Evolutionary conservation across 2,113 vertebrate species (phyloP).

Genomic region (Hippolais icterina): DNA sequence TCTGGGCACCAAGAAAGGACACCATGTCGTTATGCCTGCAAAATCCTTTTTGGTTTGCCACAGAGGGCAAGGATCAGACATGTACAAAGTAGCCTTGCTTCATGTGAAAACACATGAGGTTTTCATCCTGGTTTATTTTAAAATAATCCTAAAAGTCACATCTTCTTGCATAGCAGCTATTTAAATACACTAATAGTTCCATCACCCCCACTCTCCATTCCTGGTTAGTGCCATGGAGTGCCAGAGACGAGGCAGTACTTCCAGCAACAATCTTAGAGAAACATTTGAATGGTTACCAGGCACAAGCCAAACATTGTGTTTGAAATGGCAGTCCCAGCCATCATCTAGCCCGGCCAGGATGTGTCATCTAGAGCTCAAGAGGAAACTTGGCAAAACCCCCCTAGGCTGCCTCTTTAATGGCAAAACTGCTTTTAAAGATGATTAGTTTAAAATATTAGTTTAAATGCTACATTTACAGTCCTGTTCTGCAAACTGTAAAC

Average conservation of each 20-base stretch:
- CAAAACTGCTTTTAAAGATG: neutral
- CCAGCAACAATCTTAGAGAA: neutral
- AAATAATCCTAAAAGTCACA: neutral
- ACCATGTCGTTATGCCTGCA: fast-evolving
- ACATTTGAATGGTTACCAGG: neutral
- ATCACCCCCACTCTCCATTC: neutral
- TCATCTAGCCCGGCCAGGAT: neutral
- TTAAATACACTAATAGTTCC: neutral
- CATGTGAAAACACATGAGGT: neutral
- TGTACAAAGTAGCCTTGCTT: neutral
- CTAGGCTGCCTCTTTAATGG: neutral
- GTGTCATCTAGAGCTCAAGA: neutral
- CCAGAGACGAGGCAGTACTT: neutral
- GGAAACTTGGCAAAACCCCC: neutral
- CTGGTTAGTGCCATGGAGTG: neutral
- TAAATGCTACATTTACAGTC: slow-evolving; percentile 6
- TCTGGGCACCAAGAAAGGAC: neutral
- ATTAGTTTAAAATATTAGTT: slow-evolving; percentile 1
- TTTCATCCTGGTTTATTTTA: neutral
- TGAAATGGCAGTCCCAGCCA: neutral
- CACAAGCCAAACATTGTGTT: neutral
- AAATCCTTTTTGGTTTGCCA: neutral
- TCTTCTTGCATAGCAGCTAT: neutral
- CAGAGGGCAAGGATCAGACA: neutral
- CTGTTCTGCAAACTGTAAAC: slow-evolving; percentile 16